Conservation (phyloP, 2,797 vertebrate genomes). For the Furcifer pardalis region DNA sequence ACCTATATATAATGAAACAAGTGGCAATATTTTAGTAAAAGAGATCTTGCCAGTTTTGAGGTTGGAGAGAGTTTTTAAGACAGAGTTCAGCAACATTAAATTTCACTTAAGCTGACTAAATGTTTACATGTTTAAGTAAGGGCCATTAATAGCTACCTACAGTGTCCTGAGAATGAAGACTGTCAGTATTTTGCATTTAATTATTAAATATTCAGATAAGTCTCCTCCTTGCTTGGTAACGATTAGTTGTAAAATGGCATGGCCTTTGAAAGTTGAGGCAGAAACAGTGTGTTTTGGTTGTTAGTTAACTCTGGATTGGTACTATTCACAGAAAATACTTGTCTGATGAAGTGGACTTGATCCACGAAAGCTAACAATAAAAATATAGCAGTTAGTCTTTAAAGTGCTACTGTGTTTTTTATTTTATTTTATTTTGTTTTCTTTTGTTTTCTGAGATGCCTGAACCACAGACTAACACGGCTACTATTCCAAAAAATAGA, state of each 20-base stretch:
- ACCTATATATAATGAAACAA: background rate
- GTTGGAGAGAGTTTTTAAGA: background rate
- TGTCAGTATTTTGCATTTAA: background rate
- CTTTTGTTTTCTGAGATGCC: no score
- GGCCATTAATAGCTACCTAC: background rate
- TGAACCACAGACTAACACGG: no score
- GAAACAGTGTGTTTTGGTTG: background rate
- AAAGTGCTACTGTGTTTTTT: no score
- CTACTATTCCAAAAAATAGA: no score
- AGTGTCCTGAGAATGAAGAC: conserved; percentile 10
- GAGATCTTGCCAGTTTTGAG: background rate
- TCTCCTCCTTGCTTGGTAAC: background rate
- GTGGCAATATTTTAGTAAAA: no score
- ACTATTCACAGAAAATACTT: background rate
- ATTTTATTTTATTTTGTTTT: no score
- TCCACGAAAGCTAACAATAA: no score
- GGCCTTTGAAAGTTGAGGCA: background rate
- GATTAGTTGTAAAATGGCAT: background rate
- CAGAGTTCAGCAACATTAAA: conserved; percentile 7
- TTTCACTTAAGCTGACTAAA: background rate
- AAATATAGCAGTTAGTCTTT: no score
- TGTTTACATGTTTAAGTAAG: conserved; percentile 6
- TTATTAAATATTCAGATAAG: background rate
- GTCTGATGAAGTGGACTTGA: no score
- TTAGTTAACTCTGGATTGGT: background rate